phyloP scores from a whole-genome alignment of 2,113 vertebrate species.

The Paradisaea rubra region DNA sequence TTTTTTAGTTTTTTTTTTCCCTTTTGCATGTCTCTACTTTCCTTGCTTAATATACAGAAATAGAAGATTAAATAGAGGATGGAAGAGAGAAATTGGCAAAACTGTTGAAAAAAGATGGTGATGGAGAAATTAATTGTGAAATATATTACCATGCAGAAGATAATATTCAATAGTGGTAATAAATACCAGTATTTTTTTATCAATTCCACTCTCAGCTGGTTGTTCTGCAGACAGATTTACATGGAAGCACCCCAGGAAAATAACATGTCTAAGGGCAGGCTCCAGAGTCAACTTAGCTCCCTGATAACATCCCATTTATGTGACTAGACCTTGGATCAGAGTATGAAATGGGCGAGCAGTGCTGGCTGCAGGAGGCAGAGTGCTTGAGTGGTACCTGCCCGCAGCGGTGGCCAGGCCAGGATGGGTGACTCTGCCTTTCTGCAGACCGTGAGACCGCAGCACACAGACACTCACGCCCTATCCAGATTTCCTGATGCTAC shows the following conservation, averaged over 20 bases:
- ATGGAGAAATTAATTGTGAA: background rate
- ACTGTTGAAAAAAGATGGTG: background rate
- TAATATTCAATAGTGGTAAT: background rate
- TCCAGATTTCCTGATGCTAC: background rate
- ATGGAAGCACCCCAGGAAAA: background rate
- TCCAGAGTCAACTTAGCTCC: accelerated
- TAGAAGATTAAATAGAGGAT: background rate
- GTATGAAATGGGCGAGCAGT: background rate
- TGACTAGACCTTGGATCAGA: background rate
- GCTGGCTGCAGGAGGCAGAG: background rate
- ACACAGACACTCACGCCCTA: background rate
- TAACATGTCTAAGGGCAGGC: background rate
- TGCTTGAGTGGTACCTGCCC: accelerated
- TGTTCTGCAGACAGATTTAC: background rate
- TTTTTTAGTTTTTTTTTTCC: background rate
- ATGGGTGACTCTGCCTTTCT: background rate
- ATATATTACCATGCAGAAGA: background rate
- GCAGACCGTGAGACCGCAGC: accelerated
- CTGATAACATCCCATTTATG: background rate
- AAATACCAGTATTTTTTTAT: background rate
- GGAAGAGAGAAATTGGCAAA: background rate
- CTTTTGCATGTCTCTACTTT: background rate
- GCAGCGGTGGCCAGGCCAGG: accelerated
- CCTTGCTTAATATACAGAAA: background rate
- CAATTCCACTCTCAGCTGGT: background rate